Conservation (phyloP, 1,140 invertebrate genomes). For the Pogonognathellus flavescens region DNA sequence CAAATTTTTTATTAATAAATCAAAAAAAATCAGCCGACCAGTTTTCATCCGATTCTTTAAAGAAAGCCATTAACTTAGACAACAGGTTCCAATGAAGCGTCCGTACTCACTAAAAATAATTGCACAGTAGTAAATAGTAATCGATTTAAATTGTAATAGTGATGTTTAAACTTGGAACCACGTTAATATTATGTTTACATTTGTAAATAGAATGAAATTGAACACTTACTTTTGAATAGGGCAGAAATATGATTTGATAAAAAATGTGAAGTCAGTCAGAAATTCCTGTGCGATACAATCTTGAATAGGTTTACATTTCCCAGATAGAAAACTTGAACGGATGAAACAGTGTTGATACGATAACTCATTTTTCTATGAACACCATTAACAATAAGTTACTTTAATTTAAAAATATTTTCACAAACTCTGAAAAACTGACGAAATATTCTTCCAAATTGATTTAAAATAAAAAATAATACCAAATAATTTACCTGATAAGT, state of each 20-base stretch:
- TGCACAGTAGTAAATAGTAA: no score
- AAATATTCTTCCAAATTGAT: no score
- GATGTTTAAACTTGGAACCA: no score
- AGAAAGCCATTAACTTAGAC: not conserved
- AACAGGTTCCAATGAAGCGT: constrained; percentile 7
- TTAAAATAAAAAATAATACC: not conserved
- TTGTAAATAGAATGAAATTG: not conserved
- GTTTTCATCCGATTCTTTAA: no score
- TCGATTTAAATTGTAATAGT: not conserved
- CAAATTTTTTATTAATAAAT: no score
- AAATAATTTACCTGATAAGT: not conserved
- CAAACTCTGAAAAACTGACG: no score
- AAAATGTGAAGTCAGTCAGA: not conserved
- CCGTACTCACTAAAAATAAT: not conserved
- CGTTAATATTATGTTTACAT: not conserved
- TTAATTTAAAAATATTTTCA: not conserved
- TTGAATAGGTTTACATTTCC: constrained; percentile 1
- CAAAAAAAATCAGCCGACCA: no score
- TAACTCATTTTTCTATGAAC: not conserved
- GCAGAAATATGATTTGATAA: not conserved
- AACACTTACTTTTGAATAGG: not conserved
- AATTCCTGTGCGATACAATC: constrained; percentile 1
- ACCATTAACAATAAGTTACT: not conserved
- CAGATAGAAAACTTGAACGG: not conserved
- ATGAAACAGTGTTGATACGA: not conserved